Base-by-base conservation (phyloP, 2,888 invertebrate genomes). In the Abrostola tripartita region DNA sequence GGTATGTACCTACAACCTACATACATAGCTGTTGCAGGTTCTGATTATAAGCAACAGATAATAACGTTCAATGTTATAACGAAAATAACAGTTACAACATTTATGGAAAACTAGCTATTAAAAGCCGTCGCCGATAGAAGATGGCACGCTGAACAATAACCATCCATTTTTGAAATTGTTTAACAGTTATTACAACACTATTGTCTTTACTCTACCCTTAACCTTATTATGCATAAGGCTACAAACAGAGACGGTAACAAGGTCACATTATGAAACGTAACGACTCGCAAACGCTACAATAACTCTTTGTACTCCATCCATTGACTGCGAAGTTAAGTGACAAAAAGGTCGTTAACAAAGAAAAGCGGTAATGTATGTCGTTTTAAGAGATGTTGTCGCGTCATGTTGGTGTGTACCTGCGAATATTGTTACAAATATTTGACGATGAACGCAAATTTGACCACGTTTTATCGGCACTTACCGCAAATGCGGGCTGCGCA, bases 141-240 rank as follows among this genome's bases (percentile, higher is more conserved):
- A 65, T 11, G 14, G 37, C 44, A 49, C 7, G n/a, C 24, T 6
- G 12, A 11, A 9, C 0, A 62, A 66, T 38, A 60, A 50, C 41
- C 24, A 5, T 50, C 38, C 24, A 57, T 71, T 40, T 68, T 61
- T 12, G 58, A 64, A 65, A 52, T n/a, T 49, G 50, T 62, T 61
- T 56, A 59, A 63, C 11, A 76, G 70, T 50, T 57, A 68, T 81
- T 79, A 75, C 74, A 66, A 79, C 75, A 76, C 68, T 62, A 85
- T 87, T 87, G 83, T 76, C 44, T 76, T 82, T 76, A 63, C 66
- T 71, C 67, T 74, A 84, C 82, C 84, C 83, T 88, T 81, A 86
- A 83, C 86, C 86, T 83, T 81, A 84, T 79, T 65, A 69, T 66
- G 76, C 78, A 85, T 81, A 83, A 80, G 80, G 81, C 77, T 74